Base-by-base conservation (phyloP, 2,113 vertebrate species). In the Rynchops niger region DNA sequence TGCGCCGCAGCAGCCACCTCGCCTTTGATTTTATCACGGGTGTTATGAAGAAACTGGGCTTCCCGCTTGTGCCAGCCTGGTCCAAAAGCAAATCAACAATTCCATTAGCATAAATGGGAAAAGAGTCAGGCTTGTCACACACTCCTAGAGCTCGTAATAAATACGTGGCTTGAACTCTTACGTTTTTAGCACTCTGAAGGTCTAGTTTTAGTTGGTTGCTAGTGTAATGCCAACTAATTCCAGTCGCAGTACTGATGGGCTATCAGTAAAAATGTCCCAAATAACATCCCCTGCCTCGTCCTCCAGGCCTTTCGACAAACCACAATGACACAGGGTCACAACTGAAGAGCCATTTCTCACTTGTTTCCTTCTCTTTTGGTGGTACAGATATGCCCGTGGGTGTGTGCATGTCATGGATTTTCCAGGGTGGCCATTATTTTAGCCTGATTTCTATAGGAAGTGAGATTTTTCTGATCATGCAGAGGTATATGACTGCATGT, bases 251-350 rank as follows among this genome's bases (percentile, higher is more conserved):
- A 25, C 21, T 49, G 58, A 65, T 49, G 30, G 53, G 29, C 26
- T 65, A 12, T 43, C 80, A 70, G 43, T 40, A 69, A 73, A 93
- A 38, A 8, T 19, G 13, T 77, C 42, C 26, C 43, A 82, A 56
- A 43, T 27, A 63, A 55, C 18, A 18, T 40, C 23, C 6, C 15
- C 61, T 76, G 13, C 30, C 16, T 76, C 0, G 0, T 38, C 45
- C 32, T 93, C 43, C 4, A 0, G 52, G 66, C 20, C 25, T 86
- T 67, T 70, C 5, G 2, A 56, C 11, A 80, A 19, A 58, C 11
- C 30, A n/a, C 17, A 66, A 1, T 2, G 6, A 42, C 0, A 4
- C 1, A 23, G 42, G 19, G 25, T 66, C 45, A 70, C 74, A 81
- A 53, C 26, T 50, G 12, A 84, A 85, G 43, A 52, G 27, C 26